A percentile compares a stretch with the other conserved stretches of the same genome.
Evolutionary conservation across 1,140 invertebrate genomes (phyloP).

Genomic region (Branchinecta lynchi): DNA sequence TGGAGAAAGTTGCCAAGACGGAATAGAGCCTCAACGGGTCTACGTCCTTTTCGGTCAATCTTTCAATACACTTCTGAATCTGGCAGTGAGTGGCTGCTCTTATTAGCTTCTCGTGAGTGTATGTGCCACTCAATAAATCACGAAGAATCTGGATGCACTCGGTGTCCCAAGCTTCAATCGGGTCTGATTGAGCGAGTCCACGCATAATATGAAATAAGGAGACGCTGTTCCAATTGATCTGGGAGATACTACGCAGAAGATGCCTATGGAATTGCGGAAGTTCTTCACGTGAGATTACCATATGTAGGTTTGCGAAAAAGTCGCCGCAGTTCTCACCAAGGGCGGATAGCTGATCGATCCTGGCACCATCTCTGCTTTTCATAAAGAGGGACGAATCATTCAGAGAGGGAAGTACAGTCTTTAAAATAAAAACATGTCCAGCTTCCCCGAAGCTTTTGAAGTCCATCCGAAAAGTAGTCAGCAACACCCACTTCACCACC

Average conservation of each 20-base stretch:
- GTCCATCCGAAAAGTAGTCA: slow-evolving; percentile 14
- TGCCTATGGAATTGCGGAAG: not conserved
- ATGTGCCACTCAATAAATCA: slow-evolving; percentile 23
- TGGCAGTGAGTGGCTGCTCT: slow-evolving; percentile 25
- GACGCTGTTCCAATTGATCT: slow-evolving; percentile 28
- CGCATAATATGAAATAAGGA: slow-evolving; percentile 30
- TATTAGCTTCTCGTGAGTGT: slow-evolving; percentile 25
- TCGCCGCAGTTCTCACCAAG: not conserved
- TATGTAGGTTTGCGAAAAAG: slow-evolving; percentile 12
- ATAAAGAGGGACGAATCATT: slow-evolving; percentile 15
- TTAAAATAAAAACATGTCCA: slow-evolving; percentile 12
- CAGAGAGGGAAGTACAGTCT: not conserved
- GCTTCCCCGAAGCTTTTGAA: not conserved
- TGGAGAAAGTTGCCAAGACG: slow-evolving; percentile 20
- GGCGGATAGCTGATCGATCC: not conserved
- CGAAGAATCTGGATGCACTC: slow-evolving; percentile 19
- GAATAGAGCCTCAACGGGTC: slow-evolving; percentile 15
- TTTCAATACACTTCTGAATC: slow-evolving; percentile 21
- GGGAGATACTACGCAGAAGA: not conserved
- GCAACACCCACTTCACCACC: slow-evolving; percentile 19
- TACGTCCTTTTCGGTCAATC: slow-evolving; percentile 18
- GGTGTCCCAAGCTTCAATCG: slow-evolving; percentile 16
- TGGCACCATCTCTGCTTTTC: not conserved
- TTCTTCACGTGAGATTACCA: not conserved
- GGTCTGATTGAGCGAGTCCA: slow-evolving; percentile 22